Evolutionary conservation across 2,888 invertebrate species (phyloP).

Genomic region (Yponomeuta sedellus): DNA sequence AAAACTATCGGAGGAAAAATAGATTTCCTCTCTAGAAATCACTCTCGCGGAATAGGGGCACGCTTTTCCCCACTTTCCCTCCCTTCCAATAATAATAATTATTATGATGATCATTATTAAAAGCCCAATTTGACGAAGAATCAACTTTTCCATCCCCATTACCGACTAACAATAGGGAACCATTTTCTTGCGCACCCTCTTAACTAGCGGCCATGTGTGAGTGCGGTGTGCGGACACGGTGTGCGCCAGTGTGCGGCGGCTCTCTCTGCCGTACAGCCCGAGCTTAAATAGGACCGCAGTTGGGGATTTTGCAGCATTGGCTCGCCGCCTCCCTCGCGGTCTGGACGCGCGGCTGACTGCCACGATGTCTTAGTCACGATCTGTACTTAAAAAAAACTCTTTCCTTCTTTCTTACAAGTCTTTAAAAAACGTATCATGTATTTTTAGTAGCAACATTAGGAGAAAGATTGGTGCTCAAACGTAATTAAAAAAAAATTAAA

Average conservation of each 20-base stretch:
- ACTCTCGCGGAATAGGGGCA: not conserved
- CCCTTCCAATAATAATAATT: slow-evolving; percentile 57
- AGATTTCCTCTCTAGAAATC: too few species aligned
- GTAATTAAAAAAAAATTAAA: slow-evolving; percentile 4
- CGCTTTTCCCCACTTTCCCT: not conserved
- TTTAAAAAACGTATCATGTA: slow-evolving; percentile 70
- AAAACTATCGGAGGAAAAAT: too few species aligned
- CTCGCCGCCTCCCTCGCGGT: slow-evolving; percentile 46
- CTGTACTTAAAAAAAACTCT: slow-evolving; percentile 29
- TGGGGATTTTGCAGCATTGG: slow-evolving; percentile 44
- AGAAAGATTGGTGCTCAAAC: slow-evolving; percentile 64
- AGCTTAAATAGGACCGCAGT: slow-evolving; percentile 44
- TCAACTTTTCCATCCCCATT: slow-evolving; percentile 65
- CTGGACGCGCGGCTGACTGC: slow-evolving; percentile 36
- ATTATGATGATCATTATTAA: slow-evolving; percentile 62
- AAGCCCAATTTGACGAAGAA: slow-evolving; percentile 58
- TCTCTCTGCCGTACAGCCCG: slow-evolving; percentile 23
- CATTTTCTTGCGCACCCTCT: slow-evolving; percentile 62
- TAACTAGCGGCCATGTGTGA: slow-evolving; percentile 35
- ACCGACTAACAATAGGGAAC: slow-evolving; percentile 63
- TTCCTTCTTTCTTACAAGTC: slow-evolving; percentile 37
- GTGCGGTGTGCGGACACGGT: slow-evolving; percentile 19
- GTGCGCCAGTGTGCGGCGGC: slow-evolving; percentile 19
- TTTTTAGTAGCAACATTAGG: slow-evolving; percentile 40
- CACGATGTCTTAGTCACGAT: slow-evolving; percentile 53